Conservation (phyloP, 1,140 invertebrate genomes). For the Drosophila kohkoa region DNA sequence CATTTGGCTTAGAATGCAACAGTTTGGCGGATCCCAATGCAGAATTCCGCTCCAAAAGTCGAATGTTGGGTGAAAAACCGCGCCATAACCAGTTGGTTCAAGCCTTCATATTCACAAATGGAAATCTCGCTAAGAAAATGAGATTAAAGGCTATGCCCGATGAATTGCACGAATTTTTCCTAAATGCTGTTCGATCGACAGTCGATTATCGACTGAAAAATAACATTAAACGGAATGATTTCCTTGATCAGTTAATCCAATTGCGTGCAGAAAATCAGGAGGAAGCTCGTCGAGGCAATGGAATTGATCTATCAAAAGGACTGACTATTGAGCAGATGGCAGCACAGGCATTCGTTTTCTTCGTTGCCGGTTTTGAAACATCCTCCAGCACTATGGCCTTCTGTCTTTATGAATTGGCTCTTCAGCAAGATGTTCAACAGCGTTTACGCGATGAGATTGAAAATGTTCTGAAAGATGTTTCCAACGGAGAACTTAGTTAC, state of each 20-base stretch:
- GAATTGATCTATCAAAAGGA: constrained; percentile 59
- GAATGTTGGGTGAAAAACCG: constrained; percentile 55
- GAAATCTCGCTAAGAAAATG: constrained; percentile 52
- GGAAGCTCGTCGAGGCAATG: constrained; percentile 29
- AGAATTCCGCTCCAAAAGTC: constrained; percentile 84
- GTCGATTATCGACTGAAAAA: constrained; percentile 83
- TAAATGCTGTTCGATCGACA: constrained; percentile 75
- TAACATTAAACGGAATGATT: constrained; percentile 81
- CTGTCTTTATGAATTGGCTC: constrained; percentile 82
- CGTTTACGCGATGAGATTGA: constrained; percentile 85
- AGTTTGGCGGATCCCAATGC: constrained; percentile 84
- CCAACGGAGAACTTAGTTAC: constrained; percentile 69
- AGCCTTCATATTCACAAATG: constrained; percentile 57
- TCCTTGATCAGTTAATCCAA: constrained; percentile 84
- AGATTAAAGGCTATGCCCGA: constrained; percentile 64
- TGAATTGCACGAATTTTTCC: constrained; percentile 82
- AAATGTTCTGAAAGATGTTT: constrained; percentile 30
- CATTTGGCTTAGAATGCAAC: constrained; percentile 86
- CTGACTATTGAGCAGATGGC: constrained; percentile 75
- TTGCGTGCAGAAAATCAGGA: constrained; percentile 60
- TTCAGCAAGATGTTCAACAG: constrained; percentile 85
- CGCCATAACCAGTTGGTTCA: constrained; percentile 46
- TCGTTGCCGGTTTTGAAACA: constrained; percentile 80
- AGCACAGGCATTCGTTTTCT: constrained; percentile 79
- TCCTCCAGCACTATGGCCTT: constrained; percentile 84